phyloP scores from a whole-genome alignment of 2,113 vertebrate species.

The Phaethon lepturus region DNA sequence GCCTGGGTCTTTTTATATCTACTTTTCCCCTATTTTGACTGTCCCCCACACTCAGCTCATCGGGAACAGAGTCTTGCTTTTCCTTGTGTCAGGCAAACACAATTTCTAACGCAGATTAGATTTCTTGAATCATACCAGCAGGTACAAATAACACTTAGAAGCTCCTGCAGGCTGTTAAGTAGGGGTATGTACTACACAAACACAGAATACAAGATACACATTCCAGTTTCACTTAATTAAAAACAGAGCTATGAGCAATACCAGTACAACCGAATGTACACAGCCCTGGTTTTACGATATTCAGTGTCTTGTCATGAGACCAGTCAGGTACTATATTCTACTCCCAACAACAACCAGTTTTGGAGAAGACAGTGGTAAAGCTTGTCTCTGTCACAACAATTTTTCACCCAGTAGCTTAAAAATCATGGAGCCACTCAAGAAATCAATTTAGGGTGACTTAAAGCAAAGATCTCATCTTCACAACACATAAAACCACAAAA shows the following conservation, averaged over 20 bases:
- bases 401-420: not conserved
- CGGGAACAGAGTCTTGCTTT: not conserved
- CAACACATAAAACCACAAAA: not conserved
- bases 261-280: not conserved
- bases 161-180: not conserved
- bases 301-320: not conserved
- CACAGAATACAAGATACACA: not conserved
- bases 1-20: not conserved
- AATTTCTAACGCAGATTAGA: not conserved
- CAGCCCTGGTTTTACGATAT: not conserved
- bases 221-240: not conserved
- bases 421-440: not conserved
- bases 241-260: not conserved
- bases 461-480: not conserved
- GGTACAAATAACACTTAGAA: not conserved
- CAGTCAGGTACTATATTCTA: not conserved
- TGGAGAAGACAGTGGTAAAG: not conserved
- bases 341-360: not conserved
- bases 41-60: not conserved
- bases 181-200: not conserved
- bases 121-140: not conserved
- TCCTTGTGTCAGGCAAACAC: not conserved
- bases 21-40: not conserved
- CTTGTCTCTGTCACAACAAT: not conserved
- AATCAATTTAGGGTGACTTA: not conserved